A percentile compares a stretch with the other conserved stretches of the same genome.
phyloP scores from a whole-genome alignment of 2,888 invertebrate species.

The Embidobia sp. region DNA sequence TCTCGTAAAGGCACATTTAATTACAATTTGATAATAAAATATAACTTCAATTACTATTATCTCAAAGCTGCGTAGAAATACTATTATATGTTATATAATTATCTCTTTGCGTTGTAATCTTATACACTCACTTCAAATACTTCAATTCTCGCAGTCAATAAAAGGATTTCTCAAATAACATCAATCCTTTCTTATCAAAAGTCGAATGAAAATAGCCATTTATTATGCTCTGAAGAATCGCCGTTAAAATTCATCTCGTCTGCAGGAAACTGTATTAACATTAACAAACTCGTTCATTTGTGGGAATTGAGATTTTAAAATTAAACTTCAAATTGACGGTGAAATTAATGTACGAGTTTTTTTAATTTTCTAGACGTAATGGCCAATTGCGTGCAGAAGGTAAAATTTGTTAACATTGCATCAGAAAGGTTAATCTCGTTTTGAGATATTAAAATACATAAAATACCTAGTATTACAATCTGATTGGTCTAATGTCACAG shows the following conservation, averaged over 20 bases:
- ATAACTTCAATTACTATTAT: conserved; percentile 5
- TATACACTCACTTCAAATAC: background rate
- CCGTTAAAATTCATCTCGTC: background rate
- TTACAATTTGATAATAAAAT: conserved; percentile 11
- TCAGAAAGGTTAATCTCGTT: conserved; percentile 50
- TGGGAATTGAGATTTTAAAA: conserved; percentile 20
- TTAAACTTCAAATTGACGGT: conserved; percentile 19
- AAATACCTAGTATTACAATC: conserved; percentile 40
- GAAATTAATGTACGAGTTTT: conserved; percentile 19
- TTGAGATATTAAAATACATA: conserved; percentile 43
- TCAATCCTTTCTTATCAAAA: no score
- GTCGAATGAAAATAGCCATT: conserved; percentile 9
- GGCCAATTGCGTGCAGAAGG: background rate
- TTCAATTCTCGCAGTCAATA: conserved; percentile 11
- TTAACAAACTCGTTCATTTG: conserved; percentile 12
- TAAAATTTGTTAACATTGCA: conserved; percentile 43
- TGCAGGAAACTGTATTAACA: conserved; percentile 14
- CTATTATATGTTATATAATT: background rate
- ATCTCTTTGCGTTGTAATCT: background rate
- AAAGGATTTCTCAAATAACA: no score
- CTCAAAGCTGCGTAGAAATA: background rate
- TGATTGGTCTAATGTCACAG: conserved; percentile 33
- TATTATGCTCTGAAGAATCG: background rate
- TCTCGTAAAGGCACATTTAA: conserved; percentile 1
- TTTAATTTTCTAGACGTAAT: conserved; percentile 11